Evolutionary conservation across 2,113 vertebrate species (phyloP).

Genomic region (Synodontis membranacea): DNA sequence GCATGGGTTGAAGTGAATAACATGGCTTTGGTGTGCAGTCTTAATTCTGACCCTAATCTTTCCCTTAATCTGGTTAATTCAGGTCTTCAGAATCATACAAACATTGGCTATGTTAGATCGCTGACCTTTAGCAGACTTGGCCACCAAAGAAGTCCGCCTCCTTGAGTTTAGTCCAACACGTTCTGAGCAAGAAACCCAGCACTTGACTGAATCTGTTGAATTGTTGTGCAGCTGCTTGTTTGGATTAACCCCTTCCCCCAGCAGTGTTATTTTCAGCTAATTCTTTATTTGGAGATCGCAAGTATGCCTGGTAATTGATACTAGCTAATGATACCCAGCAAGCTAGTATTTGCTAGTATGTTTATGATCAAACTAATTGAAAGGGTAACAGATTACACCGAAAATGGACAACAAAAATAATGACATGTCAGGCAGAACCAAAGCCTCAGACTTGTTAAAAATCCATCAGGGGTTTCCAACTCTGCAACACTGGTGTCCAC

Average conservation of each 20-base stretch:
- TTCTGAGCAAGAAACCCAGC: neutral
- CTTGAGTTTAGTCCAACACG: neutral
- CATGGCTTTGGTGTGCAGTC: neutral
- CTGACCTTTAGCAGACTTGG: neutral
- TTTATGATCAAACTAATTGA: neutral
- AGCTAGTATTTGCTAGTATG: neutral
- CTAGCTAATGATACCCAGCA: no score
- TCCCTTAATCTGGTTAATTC: neutral
- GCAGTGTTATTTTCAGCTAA: neutral
- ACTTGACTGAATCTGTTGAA: neutral
- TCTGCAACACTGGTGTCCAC: neutral
- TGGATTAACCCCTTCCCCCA: neutral
- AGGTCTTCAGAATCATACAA: neutral
- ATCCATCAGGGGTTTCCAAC: neutral
- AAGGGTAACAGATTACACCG: neutral
- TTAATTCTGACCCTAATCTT: constrained; percentile 7
- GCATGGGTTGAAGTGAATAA: no score
- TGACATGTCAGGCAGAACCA: neutral
- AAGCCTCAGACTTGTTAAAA: neutral
- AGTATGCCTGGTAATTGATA: neutral
- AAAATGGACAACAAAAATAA: neutral
- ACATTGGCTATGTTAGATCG: neutral
- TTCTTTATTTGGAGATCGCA: neutral
- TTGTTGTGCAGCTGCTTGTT: neutral
- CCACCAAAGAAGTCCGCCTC: neutral